Base-by-base conservation (phyloP, 2,113 vertebrate species). In the Neoarius graeffei region DNA sequence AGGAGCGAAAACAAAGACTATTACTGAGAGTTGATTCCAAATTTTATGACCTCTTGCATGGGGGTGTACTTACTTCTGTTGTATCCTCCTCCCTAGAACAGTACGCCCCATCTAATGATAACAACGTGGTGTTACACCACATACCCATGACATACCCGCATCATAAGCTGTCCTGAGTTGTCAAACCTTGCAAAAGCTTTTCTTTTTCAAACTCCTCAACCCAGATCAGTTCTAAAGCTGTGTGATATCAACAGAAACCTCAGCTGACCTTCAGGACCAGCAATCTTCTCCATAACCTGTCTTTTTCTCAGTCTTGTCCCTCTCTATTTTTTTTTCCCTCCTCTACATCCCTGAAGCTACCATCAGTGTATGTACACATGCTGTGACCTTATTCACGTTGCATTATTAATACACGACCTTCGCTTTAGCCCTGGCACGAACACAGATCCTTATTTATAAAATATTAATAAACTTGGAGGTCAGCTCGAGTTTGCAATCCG, bases 191-290 rank as follows among this genome's bases (percentile, higher is more conserved):
- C 42, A 42, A 42, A 42, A 42, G 42, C 42, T 42, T 42, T 42
- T 42, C 42, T 74, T 62, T 82, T 25, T 77, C 8, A 59, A 74
- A 67, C 90, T 83, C 84, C 48, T 85, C 77, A 90, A 89, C 88
- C 86, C 89, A 89, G 64, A 87, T 82, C 89, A 90, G 90, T 91
- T 92, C 86, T 73, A 85, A 54, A 89, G 88, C 89, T 85, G 67
- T 60, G 82, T 79, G 85, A 82, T 62, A 86, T 87, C 35, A 74
- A 85, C 73, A 90, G 83, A 83, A 85, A 87, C 85, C 86, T 42
- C 64, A 30, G 56, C 77, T 92, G 91, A 91, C 91, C 91, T 93
- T 91, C 92, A 73, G 84, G 59, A 54, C 71, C 74, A 50, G 73
- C 66, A 80, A 83, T 84, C 84, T 81, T 69, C 88, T 86, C 77